Evolutionary conservation across 1,140 invertebrate species (phyloP), one percentile per base, ranked within the genome.

Genomic region (Zaprionus nigranus): DNA sequence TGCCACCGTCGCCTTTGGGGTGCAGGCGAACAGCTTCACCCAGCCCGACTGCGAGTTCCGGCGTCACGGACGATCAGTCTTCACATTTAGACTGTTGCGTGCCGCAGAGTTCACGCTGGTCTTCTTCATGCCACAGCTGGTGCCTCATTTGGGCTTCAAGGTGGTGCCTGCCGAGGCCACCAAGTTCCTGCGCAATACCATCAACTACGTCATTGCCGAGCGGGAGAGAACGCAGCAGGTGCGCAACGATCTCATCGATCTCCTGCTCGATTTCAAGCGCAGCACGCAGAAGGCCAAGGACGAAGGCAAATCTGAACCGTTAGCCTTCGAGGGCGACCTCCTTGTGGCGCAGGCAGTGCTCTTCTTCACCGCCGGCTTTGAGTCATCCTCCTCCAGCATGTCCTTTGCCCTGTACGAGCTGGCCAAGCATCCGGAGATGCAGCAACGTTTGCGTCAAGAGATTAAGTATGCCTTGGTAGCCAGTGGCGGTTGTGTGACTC

Each of bases 321-420:
- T 88, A 17, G 53, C 82, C 0, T 93, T 91, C 40, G 85, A 92
- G n/a, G 92, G 88, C 34, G 91, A 92, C 17, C 72, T 92, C 1
- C 60, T 97, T 4, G 85, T 95, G 2, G 94, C 95, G 0, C 95
- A 96, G 77, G 94, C 94, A 1, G 92, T 95, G 1, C 43, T 95
- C 6, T 96, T 97, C 78, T 95, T 96, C 73, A 91, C 94, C 2
- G 96, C 94, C 61, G 94, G 94, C 5, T 94, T 93, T 62, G 94
- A 94, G 71, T 93, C 94, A 1, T 93, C 94, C 3, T 92, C 93
- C 0, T 88, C 92, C 1, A 93, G 93, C 0, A 92, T 94, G 78
- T 79, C 90, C 0, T 93, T 94, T 81, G 91, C 93, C 15, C 49
- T 94, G n/a, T 95, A 94, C 77, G 93, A 94, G 72, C 36, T 95